A percentile compares a stretch with the other conserved stretches of the same genome.
Evolutionary conservation across 2,797 vertebrate genomes (phyloP).

Genomic region (Lithobates pipiens): DNA sequence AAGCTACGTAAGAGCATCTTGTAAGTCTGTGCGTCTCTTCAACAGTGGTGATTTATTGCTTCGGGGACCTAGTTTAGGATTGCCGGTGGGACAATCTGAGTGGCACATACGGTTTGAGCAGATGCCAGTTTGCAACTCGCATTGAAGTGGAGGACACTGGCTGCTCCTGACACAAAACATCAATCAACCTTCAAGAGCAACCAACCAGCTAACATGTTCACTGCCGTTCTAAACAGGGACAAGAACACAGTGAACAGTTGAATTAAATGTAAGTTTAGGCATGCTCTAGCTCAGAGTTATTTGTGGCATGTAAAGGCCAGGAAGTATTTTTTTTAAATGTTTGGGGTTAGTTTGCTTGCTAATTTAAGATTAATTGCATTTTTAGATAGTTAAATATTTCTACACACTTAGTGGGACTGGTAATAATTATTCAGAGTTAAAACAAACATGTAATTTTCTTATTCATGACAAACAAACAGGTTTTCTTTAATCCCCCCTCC

Average conservation of each 20-base stretch:
- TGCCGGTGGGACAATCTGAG: constrained; percentile 35
- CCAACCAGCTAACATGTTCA: constrained; percentile 56
- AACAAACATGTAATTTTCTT: neutral
- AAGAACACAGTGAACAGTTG: constrained; percentile 19
- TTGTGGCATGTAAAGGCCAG: neutral
- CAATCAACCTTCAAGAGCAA: constrained; percentile 60
- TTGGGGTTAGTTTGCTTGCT: no score
- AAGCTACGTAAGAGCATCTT: neutral
- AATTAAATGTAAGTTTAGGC: constrained; percentile 18
- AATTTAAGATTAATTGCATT: no score
- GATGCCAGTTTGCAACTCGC: constrained; percentile 52
- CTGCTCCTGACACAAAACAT: constrained; percentile 57
- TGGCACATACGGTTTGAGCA: constrained; percentile 57
- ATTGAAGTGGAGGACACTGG: constrained; percentile 46
- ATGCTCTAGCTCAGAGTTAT: neutral
- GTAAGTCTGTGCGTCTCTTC: neutral
- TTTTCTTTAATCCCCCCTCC: neutral
- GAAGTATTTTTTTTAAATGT: no score
- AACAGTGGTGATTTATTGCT: constrained; percentile 1
- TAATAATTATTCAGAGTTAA: no score
- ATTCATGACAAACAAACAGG: neutral
- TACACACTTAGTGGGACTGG: no score
- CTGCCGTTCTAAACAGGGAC: constrained; percentile 37
- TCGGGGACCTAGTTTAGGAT: constrained; percentile 24
- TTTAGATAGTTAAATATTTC: no score